Conservation (phyloP, 2,113 vertebrate species). For the Calypte anna region DNA sequence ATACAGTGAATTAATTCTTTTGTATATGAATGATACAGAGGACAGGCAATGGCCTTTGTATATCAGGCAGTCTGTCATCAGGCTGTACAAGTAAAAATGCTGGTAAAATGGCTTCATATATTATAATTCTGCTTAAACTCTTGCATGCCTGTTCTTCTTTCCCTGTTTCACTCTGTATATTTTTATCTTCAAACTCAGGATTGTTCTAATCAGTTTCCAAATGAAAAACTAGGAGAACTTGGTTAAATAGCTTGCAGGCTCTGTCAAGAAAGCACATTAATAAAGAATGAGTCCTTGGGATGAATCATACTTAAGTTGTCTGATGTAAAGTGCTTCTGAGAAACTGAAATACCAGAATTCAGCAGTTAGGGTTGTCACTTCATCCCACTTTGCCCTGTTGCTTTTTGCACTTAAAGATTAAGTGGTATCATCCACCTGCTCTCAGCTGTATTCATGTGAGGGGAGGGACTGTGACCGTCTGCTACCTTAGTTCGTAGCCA, state of each 20-base stretch:
- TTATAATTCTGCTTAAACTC: background rate
- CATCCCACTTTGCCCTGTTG: background rate
- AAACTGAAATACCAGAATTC: background rate
- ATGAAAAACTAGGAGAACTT: background rate
- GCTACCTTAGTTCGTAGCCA: background rate
- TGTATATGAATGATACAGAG: background rate
- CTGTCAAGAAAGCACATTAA: background rate
- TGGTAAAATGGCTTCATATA: background rate
- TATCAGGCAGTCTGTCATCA: background rate
- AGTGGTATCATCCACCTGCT: background rate
- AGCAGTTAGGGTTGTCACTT: background rate
- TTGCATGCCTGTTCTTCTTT: background rate
- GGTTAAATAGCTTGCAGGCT: background rate
- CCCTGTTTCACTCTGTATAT: background rate
- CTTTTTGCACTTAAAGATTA: background rate
- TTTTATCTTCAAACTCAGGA: background rate
- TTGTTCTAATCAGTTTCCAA: background rate
- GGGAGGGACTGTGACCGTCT: background rate
- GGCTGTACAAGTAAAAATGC: background rate
- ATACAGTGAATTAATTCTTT: background rate
- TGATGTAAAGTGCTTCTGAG: background rate
- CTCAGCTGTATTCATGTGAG: background rate
- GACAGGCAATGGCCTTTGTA: background rate
- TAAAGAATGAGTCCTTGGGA: background rate
- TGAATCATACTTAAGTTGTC: conserved; percentile 15